A percentile compares a stretch with the other conserved stretches of the same genome.
Conservation (phyloP, 2,113 vertebrate genomes). For the Corythaixoides concolor region DNA sequence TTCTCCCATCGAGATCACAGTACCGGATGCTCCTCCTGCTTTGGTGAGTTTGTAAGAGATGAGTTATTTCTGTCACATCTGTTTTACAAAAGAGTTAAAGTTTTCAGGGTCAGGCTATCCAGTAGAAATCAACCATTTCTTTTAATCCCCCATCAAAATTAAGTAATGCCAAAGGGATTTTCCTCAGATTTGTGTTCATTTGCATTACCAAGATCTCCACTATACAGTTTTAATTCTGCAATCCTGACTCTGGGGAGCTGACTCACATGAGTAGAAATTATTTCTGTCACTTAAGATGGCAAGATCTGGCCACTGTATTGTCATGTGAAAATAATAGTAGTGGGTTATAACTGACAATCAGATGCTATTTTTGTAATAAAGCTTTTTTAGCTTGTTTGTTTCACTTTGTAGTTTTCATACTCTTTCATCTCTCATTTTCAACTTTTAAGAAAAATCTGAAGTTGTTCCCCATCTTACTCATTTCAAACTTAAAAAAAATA, state of each 20-base stretch:
- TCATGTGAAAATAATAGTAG: slow-evolving; percentile 18
- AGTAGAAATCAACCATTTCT: neutral
- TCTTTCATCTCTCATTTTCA: slow-evolving; percentile 12
- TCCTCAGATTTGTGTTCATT: neutral
- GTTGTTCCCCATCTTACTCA: neutral
- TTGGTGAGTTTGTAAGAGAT: neutral
- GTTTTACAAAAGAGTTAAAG: neutral
- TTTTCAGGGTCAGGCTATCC: slow-evolving; percentile 1
- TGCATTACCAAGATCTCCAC: neutral
- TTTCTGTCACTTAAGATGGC: slow-evolving; percentile 55
- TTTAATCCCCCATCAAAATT: slow-evolving; percentile 14
- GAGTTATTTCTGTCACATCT: neutral
- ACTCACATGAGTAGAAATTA: slow-evolving; percentile 35
- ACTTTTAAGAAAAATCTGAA: slow-evolving; percentile 2
- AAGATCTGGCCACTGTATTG: slow-evolving; percentile 1
- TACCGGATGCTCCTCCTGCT: neutral
- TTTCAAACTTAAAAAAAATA: neutral
- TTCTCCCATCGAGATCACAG: neutral
- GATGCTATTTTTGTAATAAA: slow-evolving; percentile 61
- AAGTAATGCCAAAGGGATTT: neutral
- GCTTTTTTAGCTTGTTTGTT: slow-evolving; percentile 25
- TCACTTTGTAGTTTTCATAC: neutral
- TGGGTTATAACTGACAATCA: slow-evolving; percentile 28
- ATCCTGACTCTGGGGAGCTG: neutral
- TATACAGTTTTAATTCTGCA: neutral